Evolutionary conservation across 2,113 vertebrate species (phyloP).

Genomic region (Passer domesticus): DNA sequence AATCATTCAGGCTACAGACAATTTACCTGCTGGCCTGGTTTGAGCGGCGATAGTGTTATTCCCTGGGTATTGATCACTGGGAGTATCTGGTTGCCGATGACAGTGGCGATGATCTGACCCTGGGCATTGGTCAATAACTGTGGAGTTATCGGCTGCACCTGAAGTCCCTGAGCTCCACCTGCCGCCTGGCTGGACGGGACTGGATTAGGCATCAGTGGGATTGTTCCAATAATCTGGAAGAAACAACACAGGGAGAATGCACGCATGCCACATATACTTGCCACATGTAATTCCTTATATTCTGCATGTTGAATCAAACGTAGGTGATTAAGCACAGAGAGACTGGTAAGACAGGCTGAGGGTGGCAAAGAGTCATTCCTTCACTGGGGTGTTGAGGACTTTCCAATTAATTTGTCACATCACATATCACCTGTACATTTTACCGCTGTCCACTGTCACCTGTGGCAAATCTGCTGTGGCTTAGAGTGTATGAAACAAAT

Average conservation of each 20-base stretch:
- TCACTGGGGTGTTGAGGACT: neutral
- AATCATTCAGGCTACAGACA: neutral
- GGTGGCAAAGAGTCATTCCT: neutral
- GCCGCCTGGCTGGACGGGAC: slow-evolving; percentile 90
- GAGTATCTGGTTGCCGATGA: slow-evolving; percentile 99
- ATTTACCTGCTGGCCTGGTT: slow-evolving; percentile 95
- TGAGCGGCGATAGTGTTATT: slow-evolving; percentile 97
- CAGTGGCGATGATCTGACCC: slow-evolving; percentile 98
- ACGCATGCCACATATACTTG: neutral
- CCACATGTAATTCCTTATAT: neutral
- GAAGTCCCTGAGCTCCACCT: slow-evolving; percentile 89
- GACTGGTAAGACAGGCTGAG: neutral
- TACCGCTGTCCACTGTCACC: neutral
- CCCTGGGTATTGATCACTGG: slow-evolving; percentile 99
- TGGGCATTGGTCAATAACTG: slow-evolving; percentile 98
- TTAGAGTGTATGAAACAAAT: neutral
- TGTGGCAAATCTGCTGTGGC: neutral
- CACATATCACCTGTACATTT: accelerated
- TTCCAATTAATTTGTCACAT: neutral
- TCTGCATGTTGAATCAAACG: neutral
- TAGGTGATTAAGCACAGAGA: neutral
- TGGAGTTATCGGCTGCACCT: slow-evolving; percentile 97
- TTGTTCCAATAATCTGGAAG: slow-evolving; percentile 97
- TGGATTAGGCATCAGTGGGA: slow-evolving; percentile 96
- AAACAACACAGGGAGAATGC: slow-evolving; percentile 48